These are phyloP conservation scores for Phenganax marumi DNA, from an alignment of 92 coral and sea anemone species.

Conservation along the genomic window DNA sequence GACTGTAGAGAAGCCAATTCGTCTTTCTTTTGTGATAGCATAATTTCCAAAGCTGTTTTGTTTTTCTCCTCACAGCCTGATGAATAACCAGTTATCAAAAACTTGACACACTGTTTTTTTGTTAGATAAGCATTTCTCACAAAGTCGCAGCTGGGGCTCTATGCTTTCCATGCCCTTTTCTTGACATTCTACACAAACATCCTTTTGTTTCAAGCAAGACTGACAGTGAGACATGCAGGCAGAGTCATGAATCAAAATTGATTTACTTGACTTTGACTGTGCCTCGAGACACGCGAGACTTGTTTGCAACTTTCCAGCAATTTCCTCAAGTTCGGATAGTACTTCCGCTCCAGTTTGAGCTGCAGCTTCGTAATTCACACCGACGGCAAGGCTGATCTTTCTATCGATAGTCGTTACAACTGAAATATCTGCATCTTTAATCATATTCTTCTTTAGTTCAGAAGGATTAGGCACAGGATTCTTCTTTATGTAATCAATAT, in stretches of 20 bases:
- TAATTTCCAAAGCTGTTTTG: conserved; percentile 53
- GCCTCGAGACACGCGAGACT: conserved; percentile 52
- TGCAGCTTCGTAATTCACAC: conserved; percentile 47
- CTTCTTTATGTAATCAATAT: conserved; percentile 36
- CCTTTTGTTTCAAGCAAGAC: conserved; percentile 48
- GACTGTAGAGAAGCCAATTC: conserved; percentile 36
- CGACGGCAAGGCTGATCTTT: conserved; percentile 50
- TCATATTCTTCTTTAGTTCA: conserved; percentile 49
- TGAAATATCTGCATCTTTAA: conserved; percentile 63
- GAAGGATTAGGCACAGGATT: conserved; percentile 51
- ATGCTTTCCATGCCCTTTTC: conserved; percentile 48
- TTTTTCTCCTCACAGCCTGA: conserved; percentile 54
- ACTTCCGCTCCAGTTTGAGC: conserved; percentile 53
- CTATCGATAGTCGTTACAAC: conserved; percentile 50
- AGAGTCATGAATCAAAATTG: conserved; percentile 43
- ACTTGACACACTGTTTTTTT: conserved; percentile 46
- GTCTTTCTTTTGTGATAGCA: conserved; percentile 43
- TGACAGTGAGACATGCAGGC: conserved; percentile 51
- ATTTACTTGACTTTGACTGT: conserved; percentile 50
- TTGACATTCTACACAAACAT: conserved; percentile 46
- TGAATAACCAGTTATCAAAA: conserved; percentile 46
- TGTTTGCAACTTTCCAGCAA: conserved; percentile 51
- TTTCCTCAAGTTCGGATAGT: conserved; percentile 48
- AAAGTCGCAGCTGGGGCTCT: conserved; percentile 53
- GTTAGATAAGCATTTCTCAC: conserved; percentile 40